phyloP scores from a whole-genome alignment of 2,888 invertebrate genomes.

The Lamproptera curius region DNA sequence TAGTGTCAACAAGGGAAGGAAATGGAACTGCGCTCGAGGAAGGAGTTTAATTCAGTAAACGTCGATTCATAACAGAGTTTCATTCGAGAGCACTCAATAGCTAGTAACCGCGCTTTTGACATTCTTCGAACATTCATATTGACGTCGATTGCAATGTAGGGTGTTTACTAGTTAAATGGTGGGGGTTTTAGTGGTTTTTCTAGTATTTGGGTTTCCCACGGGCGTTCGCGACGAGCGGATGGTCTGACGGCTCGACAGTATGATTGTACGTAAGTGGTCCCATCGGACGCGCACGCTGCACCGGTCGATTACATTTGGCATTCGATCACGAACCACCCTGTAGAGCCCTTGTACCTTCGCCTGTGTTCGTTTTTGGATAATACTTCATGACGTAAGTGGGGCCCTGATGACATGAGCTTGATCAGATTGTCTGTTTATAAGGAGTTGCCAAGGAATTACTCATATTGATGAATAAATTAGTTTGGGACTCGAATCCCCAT shows the following conservation, averaged over 20 bases:
- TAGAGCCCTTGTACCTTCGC: slow-evolving; percentile 8
- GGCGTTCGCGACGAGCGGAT: slow-evolving; percentile 38
- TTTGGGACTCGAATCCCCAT: too few relatives aligned
- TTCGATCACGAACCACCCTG: slow-evolving; percentile 58
- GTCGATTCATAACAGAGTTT: background rate
- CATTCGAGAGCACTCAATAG: background rate
- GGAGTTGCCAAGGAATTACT: too few relatives aligned
- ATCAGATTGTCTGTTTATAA: too few relatives aligned
- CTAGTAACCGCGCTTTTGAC: too few relatives aligned
- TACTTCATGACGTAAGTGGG: too few relatives aligned
- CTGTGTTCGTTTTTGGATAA: too few relatives aligned
- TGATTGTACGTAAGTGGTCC: slow-evolving; percentile 66
- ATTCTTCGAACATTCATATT: too few relatives aligned
- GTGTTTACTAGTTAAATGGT: background rate
- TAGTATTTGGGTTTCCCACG: slow-evolving; percentile 51
- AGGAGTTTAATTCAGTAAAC: background rate
- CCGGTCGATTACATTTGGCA: slow-evolving; percentile 61
- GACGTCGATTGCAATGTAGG: too few relatives aligned
- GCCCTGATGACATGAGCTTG: too few relatives aligned
- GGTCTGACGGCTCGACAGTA: slow-evolving; percentile 66
- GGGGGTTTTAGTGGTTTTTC: slow-evolving; percentile 1
- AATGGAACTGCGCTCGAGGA: background rate
- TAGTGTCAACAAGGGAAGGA: slow-evolving; percentile 7
- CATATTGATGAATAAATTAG: too few relatives aligned
- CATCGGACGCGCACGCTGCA: slow-evolving; percentile 43